Conservation (phyloP, 2,113 vertebrate species). For the Phaethornis superciliosus region DNA sequence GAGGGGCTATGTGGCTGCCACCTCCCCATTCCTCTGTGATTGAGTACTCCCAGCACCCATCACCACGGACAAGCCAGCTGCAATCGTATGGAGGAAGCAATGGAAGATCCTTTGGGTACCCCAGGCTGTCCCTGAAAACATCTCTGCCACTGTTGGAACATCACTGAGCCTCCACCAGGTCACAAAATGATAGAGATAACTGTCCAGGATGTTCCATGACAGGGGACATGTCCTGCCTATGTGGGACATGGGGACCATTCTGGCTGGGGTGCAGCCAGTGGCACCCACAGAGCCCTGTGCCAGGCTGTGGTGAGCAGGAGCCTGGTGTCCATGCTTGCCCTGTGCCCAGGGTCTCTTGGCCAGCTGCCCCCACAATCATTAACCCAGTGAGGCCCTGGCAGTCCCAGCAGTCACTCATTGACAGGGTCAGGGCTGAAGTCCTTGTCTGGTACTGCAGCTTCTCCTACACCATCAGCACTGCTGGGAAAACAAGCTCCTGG, state of each 20-base stretch:
- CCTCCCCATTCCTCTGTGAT: fast-evolving
- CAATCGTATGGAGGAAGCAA: not conserved
- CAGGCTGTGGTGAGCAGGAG: not conserved
- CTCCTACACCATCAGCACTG: not conserved
- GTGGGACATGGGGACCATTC: not conserved
- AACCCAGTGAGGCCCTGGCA: constrained; percentile 48
- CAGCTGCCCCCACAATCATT: constrained; percentile 58
- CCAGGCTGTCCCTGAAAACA: not conserved
- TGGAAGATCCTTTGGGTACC: not conserved
- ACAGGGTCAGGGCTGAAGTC: constrained; percentile 62
- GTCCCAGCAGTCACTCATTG: constrained; percentile 60
- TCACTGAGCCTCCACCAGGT: not conserved
- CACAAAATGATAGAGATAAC: not conserved
- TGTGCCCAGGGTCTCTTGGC: not conserved
- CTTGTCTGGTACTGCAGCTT: not conserved
- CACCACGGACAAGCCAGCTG: not conserved
- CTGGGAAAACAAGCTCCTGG: not conserved
- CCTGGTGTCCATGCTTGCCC: not conserved
- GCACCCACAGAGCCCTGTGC: not conserved
- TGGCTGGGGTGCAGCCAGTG: not conserved
- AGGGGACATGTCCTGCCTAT: not conserved
- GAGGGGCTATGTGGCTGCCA: fast-evolving
- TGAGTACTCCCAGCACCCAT: not conserved
- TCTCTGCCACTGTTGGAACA: not conserved
- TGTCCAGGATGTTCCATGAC: not conserved